Conservation (phyloP, 2,113 vertebrate genomes). For the Macrotis lagotis region DNA sequence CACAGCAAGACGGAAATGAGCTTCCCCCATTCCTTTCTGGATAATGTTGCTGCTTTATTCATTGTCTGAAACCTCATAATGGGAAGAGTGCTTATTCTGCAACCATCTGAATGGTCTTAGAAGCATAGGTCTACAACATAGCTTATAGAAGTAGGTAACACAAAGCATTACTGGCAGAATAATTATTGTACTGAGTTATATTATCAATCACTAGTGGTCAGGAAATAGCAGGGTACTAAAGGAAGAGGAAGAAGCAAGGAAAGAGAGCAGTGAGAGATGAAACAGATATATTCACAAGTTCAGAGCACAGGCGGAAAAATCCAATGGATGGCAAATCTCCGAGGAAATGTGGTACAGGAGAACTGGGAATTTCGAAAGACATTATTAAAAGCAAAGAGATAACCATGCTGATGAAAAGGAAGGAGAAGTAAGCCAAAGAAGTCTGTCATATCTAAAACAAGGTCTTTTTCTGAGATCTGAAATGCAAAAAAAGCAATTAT, state of each 20-base stretch:
- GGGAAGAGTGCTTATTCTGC: conserved; percentile 60
- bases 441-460: conserved; percentile 36
- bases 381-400: conserved; percentile 46
- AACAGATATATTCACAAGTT: conserved; percentile 3
- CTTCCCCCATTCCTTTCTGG: conserved; percentile 21
- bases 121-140: conserved; percentile 24
- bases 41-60: conserved; percentile 39
- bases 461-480: conserved; percentile 70
- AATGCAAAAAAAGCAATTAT: conserved; percentile 78
- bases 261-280: conserved; percentile 35
- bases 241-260: conserved; percentile 30
- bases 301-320: conserved; percentile 16
- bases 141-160: conserved; percentile 10
- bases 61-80: conserved; percentile 56
- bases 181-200: conserved; percentile 46
- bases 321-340: neutral
- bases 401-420: conserved; percentile 52
- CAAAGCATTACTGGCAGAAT: conserved; percentile 23
- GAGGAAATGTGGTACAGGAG: conserved; percentile 13
- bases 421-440: conserved; percentile 43
- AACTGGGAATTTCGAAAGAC: conserved; percentile 43
- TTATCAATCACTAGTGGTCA: neutral
- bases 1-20: conserved; percentile 27
- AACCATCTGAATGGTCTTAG: conserved; percentile 14
- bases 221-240: conserved; percentile 14